A percentile compares a stretch with the other conserved stretches of the same genome.
Conservation (phyloP, 2,113 vertebrate genomes). For the Passer domesticus region DNA sequence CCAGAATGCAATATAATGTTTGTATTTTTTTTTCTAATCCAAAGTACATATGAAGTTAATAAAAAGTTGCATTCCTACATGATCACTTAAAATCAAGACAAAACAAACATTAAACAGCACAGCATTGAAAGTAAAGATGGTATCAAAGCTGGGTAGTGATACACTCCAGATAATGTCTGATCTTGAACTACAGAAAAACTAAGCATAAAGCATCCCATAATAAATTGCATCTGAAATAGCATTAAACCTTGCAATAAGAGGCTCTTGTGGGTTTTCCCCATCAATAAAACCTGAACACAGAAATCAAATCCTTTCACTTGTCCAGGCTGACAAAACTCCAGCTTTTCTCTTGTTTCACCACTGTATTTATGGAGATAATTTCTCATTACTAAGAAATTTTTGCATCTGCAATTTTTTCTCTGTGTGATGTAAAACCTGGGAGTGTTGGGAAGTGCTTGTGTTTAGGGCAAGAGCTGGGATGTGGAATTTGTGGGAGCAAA, state of each 20-base stretch:
- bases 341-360: not conserved
- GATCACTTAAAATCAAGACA: conserved; percentile 3
- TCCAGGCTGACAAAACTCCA: not conserved
- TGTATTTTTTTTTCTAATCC: not conserved
- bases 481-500: not conserved
- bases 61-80: not conserved
- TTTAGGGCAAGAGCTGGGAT: not conserved
- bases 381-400: not conserved
- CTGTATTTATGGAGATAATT: not conserved
- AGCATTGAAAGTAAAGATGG: not conserved
- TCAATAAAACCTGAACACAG: not conserved
- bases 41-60: not conserved
- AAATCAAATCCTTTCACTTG: not conserved
- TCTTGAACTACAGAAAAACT: not conserved
- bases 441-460: not conserved
- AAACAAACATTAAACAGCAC: not conserved
- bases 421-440: not conserved
- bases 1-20: not conserved
- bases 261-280: not conserved
- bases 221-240: not conserved
- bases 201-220: not conserved
- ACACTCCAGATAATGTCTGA: not conserved
- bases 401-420: not conserved
- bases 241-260: not conserved
- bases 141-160: not conserved